Evolutionary conservation across 2,113 vertebrate genomes (phyloP), one percentile per base, ranked within the genome.

Genomic region (Talpa occidentalis): DNA sequence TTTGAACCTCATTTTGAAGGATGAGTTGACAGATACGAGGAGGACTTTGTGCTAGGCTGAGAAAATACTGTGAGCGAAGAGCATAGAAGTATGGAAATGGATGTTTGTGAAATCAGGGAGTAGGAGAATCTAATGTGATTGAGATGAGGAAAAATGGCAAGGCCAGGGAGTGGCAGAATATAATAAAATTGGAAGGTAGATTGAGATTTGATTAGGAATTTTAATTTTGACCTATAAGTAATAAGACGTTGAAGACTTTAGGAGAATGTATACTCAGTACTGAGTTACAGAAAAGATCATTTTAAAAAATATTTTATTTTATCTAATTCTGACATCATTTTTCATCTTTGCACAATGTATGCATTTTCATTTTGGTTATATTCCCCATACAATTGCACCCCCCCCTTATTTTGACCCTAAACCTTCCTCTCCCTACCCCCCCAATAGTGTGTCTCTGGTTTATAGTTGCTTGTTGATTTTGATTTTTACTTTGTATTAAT

Each of bases 1-100:
- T 83, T 81, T 67, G 83, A 42, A 26, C 32, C n/a, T 84, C 5
- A 74, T 90, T 40, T 95, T 84, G 32, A 81, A 93, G 60, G 89
- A 52, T 66, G 26, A 78, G 7, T 86, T 80, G 67, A 82, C 47
- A 37, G 62, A 19, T 73, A 76, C 64, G 30, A 84, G 69, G 70
- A 60, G 30, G 32, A 26, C 6, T 66, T 79, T 28, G 19, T 70
- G 60, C 44, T 7, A 62, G 35, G 40, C 73, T 19, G 67, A 72
- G 74, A 70, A 88, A 22, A n/a, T 42, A 40, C 28, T 8, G 0
- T 62, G 69, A 42, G 59, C 32, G 89, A 82, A 85, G 82, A 40
- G 21, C 79, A 4, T 24, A n/a, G 70, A 21, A 28, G 21, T 87
- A 8, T 22, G 42, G 42, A 66, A 73, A 66, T 60, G 76, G 69